Evolutionary conservation across 2,888 invertebrate species (phyloP).

Genomic region (Leucozona laternaria): DNA sequence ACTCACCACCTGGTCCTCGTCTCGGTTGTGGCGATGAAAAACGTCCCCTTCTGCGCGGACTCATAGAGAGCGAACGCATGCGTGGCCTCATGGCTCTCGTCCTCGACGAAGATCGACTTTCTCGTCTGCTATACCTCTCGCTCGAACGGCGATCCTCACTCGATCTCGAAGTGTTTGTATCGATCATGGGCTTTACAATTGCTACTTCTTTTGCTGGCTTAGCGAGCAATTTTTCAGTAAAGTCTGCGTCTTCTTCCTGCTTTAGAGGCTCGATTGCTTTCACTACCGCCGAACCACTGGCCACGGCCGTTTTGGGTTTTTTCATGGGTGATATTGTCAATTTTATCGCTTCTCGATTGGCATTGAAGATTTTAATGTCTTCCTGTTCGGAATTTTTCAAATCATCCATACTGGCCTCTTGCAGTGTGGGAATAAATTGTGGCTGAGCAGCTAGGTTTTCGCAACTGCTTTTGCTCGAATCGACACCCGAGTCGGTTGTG

Average conservation of each 20-base stretch:
- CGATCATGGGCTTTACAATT: conserved; percentile 82
- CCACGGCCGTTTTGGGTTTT: conserved; percentile 79
- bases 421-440: conserved; percentile 55
- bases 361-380: conserved; percentile 81
- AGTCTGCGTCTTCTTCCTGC: conserved; percentile 78
- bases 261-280: conserved; percentile 66
- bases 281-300: conserved; percentile 76
- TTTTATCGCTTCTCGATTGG: conserved; percentile 82
- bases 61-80: conserved; percentile 77
- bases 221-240: conserved; percentile 78
- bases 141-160: conserved; percentile 59
- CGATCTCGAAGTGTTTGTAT: conserved; percentile 77
- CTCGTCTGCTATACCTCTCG: conserved; percentile 69
- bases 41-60: conserved; percentile 77
- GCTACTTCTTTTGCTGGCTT: conserved; percentile 81
- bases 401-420: conserved; percentile 42
- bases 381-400: conserved; percentile 48
- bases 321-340: conserved; percentile 81
- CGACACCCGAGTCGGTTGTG: conserved; percentile 66
- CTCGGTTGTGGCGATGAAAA: conserved; percentile 73
- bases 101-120: conserved; percentile 77
- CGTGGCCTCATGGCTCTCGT: conserved; percentile 77
- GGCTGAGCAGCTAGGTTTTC: conserved; percentile 55
- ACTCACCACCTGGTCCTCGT: conserved; percentile 52
- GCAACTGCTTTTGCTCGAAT: conserved; percentile 65